These are phyloP conservation scores for Heliconius congener DNA, from an alignment of 1,140 invertebrate species.

Conservation along the genomic window DNA sequence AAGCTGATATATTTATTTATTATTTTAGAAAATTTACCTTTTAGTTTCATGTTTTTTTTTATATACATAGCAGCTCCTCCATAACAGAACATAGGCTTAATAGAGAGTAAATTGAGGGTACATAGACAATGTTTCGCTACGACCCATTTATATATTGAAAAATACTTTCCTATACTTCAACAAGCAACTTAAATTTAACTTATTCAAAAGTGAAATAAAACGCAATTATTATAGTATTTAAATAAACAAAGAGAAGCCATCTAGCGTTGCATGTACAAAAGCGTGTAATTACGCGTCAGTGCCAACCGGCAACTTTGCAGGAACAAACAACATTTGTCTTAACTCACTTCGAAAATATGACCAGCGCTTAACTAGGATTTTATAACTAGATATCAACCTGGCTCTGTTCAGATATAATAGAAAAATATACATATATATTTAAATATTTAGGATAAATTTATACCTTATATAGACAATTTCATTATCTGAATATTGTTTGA, in stretches of 20 bases:
- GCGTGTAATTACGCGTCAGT: slow-evolving; percentile 21
- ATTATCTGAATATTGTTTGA: too few relatives aligned
- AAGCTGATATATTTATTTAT: too few relatives aligned
- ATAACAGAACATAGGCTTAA: too few relatives aligned
- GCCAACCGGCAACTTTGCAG: slow-evolving; percentile 15
- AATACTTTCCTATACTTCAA: neutral
- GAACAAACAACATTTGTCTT: slow-evolving; percentile 22
- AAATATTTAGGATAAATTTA: neutral
- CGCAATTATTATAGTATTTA: slow-evolving; percentile 21
- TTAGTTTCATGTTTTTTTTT: too few relatives aligned
- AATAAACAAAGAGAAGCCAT: slow-evolving; percentile 3
- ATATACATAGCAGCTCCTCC: too few relatives aligned
- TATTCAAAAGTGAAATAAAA: slow-evolving; percentile 11
- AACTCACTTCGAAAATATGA: slow-evolving; percentile 13
- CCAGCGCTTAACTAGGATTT: slow-evolving; percentile 5
- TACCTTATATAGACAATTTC: too few relatives aligned
- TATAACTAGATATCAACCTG: slow-evolving; percentile 1
- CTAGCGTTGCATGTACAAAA: slow-evolving; percentile 10
- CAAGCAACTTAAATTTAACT: neutral
- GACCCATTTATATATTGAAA: neutral
- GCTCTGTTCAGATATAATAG: neutral
- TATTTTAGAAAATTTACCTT: too few relatives aligned
- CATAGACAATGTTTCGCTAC: neutral
- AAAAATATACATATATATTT: neutral
- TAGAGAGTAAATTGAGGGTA: too few relatives aligned